Evolutionary conservation across 2,888 invertebrate species (phyloP).

Genomic region (Aradus depressus): DNA sequence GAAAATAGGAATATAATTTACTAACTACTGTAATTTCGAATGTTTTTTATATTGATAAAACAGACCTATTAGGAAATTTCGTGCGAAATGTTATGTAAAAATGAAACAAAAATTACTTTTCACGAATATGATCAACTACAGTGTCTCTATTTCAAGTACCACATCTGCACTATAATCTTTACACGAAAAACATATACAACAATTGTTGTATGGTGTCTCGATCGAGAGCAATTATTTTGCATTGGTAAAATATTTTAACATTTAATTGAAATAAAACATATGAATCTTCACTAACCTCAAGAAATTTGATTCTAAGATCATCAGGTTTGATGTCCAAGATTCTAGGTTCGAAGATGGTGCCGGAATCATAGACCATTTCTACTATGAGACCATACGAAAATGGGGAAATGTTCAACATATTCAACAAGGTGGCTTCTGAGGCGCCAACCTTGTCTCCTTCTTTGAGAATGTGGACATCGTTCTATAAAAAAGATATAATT

Average conservation of each 20-base stretch:
- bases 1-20: too few species aligned
- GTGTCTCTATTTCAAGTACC: too few species aligned
- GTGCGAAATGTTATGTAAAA: too few species aligned
- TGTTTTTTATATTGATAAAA: too few species aligned
- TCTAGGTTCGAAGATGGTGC: conserved; percentile 92
- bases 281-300: conserved; percentile 50
- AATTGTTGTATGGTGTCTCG: too few species aligned
- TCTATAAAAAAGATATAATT: conserved; percentile 37
- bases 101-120: too few species aligned
- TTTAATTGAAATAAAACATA: not conserved
- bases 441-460: conserved; percentile 97
- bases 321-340: conserved; percentile 97
- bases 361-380: conserved; percentile 95
- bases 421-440: conserved; percentile 94
- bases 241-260: not conserved
- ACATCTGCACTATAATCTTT: too few species aligned
- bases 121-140: too few species aligned
- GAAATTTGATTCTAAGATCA: conserved; percentile 81
- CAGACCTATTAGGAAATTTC: too few species aligned
- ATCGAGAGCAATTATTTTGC: too few species aligned
- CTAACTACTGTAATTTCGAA: too few species aligned
- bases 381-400: conserved; percentile 97
- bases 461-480: conserved; percentile 82
- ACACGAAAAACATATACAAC: not conserved
- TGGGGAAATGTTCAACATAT: conserved; percentile 99